These are phyloP conservation scores for Platalea minor DNA, from an alignment of 2,797 vertebrate genomes.

Conservation along the genomic window DNA sequence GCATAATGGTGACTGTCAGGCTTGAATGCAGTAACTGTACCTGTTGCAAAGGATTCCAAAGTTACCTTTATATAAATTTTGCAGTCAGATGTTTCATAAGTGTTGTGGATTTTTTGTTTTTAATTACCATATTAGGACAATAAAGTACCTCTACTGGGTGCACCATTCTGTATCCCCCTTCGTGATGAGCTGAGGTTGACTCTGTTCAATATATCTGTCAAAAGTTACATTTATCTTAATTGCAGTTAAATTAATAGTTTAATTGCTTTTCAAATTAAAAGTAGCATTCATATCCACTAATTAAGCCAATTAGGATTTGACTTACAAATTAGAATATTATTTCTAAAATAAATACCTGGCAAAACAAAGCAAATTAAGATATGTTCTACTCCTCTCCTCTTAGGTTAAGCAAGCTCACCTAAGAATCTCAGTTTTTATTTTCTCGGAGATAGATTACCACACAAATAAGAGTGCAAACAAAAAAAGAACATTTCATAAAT, in stretches of 20 bases:
- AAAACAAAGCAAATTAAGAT: slow-evolving; percentile 3
- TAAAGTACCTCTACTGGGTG: slow-evolving; percentile 78
- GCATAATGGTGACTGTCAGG: slow-evolving; percentile 68
- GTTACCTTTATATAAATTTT: slow-evolving; percentile 17
- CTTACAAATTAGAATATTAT: not conserved
- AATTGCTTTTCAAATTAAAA: slow-evolving; percentile 32
- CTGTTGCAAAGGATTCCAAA: slow-evolving; percentile 70
- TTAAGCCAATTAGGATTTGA: not conserved
- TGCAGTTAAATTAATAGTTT: slow-evolving; percentile 18
- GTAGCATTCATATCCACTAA: not conserved
- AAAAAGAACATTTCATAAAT: not conserved
- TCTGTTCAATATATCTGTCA: slow-evolving; percentile 80
- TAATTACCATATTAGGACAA: slow-evolving; percentile 62
- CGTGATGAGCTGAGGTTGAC: slow-evolving; percentile 73
- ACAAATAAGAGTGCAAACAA: not conserved
- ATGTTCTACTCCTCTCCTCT: not conserved
- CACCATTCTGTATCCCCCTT: slow-evolving; percentile 78
- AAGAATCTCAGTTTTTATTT: not conserved
- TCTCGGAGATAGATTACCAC: not conserved
- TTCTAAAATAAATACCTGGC: not conserved
- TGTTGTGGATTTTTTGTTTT: slow-evolving; percentile 26
- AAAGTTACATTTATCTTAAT: slow-evolving; percentile 69
- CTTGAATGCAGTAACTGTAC: slow-evolving; percentile 71
- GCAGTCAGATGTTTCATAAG: slow-evolving; percentile 18
- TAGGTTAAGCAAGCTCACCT: not conserved